Evolutionary conservation across 2,797 vertebrate genomes (phyloP).

Genomic region (Stomatorhinus walkeri): DNA sequence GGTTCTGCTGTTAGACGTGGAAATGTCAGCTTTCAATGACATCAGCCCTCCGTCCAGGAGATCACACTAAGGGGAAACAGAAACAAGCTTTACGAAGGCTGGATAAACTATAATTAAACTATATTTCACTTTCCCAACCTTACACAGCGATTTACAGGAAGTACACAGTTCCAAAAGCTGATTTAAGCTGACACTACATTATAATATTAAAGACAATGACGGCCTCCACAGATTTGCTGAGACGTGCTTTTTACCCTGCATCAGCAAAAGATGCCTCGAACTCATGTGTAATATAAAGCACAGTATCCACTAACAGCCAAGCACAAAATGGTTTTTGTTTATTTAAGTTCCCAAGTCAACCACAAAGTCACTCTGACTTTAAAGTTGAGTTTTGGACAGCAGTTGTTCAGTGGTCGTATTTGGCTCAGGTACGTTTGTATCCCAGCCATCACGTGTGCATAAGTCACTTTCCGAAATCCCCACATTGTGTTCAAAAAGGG

Average conservation of each 20-base stretch:
- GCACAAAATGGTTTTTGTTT: background rate
- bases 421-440: background rate
- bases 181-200: background rate
- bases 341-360: background rate
- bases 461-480: background rate
- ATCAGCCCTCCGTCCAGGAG: background rate
- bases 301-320: background rate
- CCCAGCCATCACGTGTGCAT: background rate
- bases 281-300: background rate
- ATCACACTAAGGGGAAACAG: background rate
- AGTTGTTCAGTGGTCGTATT: background rate
- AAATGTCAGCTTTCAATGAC: background rate
- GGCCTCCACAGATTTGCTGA: background rate
- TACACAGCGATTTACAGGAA: background rate
- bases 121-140: background rate
- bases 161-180: background rate
- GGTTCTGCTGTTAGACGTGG: background rate
- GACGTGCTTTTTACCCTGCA: background rate
- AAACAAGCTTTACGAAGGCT: background rate
- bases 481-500: background rate
- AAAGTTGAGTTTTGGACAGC: background rate
- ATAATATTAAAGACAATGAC: background rate
- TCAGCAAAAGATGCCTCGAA: background rate
- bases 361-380: background rate
- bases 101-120: background rate